Conservation (phyloP, 2,113 vertebrate species). For the Macquaria ambigua region DNA sequence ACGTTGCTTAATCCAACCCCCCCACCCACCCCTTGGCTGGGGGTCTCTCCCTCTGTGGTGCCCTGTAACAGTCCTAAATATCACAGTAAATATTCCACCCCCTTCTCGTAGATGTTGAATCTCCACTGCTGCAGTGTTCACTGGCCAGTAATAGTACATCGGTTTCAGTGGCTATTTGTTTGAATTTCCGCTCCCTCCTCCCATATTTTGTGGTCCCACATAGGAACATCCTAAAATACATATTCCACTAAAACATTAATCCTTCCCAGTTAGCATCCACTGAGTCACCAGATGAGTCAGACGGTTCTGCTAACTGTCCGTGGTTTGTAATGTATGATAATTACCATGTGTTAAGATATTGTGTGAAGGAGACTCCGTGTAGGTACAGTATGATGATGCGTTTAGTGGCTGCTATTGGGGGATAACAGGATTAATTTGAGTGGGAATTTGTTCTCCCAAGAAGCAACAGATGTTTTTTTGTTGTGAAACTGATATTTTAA, state of each 20-base stretch:
- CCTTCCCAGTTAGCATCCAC: not conserved
- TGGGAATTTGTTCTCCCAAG: not conserved
- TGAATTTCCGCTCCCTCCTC: not conserved
- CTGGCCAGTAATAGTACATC: not conserved
- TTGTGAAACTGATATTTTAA: not conserved
- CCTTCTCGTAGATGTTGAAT: not conserved
- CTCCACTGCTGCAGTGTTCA: not conserved
- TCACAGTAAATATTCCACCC: constrained; percentile 3
- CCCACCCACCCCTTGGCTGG: not conserved
- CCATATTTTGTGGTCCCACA: not conserved
- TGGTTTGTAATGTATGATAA: not conserved
- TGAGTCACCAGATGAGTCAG: constrained; percentile 9
- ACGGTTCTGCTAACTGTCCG: not conserved
- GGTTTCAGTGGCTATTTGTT: constrained; percentile 1
- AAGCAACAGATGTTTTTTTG: not conserved
- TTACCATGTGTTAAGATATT: not conserved
- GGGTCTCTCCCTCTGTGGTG: not conserved
- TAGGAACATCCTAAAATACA: not conserved
- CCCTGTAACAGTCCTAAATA: not conserved
- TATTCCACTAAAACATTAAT: not conserved
- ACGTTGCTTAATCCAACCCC: not conserved
- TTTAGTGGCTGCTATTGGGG: not conserved
- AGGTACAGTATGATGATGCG: not conserved
- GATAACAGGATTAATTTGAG: not conserved
- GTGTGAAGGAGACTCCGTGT: not conserved